A percentile compares a stretch with the other conserved stretches of the same genome.
These are phyloP conservation scores for Colaptes auratus DNA, from an alignment of 2,113 vertebrate genomes.

Conservation along the genomic window DNA sequence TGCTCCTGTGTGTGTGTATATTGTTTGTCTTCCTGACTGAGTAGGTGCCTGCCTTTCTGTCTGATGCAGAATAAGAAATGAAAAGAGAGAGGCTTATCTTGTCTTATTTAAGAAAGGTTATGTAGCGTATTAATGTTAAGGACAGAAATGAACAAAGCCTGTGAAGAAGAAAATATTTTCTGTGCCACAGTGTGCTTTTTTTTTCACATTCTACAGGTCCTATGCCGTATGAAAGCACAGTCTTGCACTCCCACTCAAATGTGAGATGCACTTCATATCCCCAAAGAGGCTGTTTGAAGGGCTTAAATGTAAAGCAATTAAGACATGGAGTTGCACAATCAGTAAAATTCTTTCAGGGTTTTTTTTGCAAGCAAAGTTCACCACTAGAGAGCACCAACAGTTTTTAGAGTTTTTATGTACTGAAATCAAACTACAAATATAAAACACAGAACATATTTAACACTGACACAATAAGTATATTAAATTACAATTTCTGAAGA, in stretches of 20 bases:
- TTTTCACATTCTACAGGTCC: not conserved
- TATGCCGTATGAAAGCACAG: not conserved
- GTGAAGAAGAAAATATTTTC: not conserved
- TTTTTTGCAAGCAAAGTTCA: not conserved
- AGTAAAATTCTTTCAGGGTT: not conserved
- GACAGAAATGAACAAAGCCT: not conserved
- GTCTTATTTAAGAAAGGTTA: not conserved
- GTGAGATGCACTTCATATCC: not conserved
- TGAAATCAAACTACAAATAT: not conserved
- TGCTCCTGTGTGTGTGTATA: not conserved
- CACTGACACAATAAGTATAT: not conserved
- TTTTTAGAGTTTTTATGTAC: not conserved
- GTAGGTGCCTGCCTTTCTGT: not conserved
- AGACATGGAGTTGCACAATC: not conserved
- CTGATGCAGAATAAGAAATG: not conserved
- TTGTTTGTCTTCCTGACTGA: no score
- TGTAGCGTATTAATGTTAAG: not conserved
- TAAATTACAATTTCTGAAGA: not conserved
- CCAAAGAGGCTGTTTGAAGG: not conserved
- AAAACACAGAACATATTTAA: not conserved
- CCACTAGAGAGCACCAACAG: slow-evolving; percentile 64
- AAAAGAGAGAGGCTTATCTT: not conserved
- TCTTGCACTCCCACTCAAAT: not conserved
- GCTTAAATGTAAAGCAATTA: not conserved
- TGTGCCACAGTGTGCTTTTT: not conserved